Base-by-base conservation (phyloP, 2,113 vertebrate species). In the Myocastor coypus region DNA sequence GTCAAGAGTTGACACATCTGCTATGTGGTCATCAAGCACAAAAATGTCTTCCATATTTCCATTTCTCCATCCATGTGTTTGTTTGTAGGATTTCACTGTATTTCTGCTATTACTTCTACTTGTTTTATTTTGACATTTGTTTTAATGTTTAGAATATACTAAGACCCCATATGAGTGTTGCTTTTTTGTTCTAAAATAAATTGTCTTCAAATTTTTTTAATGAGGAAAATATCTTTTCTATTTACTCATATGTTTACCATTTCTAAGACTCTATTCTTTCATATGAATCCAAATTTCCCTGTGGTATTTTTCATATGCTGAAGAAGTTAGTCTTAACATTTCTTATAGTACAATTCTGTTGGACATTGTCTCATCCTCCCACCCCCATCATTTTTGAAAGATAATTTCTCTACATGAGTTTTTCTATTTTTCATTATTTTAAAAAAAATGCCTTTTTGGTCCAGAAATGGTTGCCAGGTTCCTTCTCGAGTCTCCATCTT, bases 121-220 rank as follows among this genome's bases (percentile, higher is more conserved):
- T 68, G 16, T 80, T 77, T 92, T 77, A 64, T 90, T 92, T 82
- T 64, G 2, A 85, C 34, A 34, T 37, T 17, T 59, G 3, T 85
- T 66, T 17, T 84, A 68, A 68, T 22, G 63, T 94, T 96, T 68
- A 85, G 16, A 94, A n/a, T 64, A 34, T 93, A 52, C 55, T 88
- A 68, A 84, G n/a, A n/a, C 7, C 30, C n/a, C 46, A 78, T 71
- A 30, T 61, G 37, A 92, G n/a, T 42, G 77, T 55, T 64, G 28
- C 69, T 90, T 97, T 96, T 83, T 96, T 83, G 28, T 75, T 80
- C 94, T 88, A 89, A 87, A 87, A 42, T 88, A 55, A 91, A 50
- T 87, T 91, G 82, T 89, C 32, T 89, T 92, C 84, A 11, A 59
- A 46, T 5, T 34, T 55, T 5, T 34, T 55, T 82, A 66, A 61